Percentiles rank a stretch among this genome's conserved stretches.
Conservation (phyloP, 2,888 invertebrate genomes). For the Torymus texanus region DNA sequence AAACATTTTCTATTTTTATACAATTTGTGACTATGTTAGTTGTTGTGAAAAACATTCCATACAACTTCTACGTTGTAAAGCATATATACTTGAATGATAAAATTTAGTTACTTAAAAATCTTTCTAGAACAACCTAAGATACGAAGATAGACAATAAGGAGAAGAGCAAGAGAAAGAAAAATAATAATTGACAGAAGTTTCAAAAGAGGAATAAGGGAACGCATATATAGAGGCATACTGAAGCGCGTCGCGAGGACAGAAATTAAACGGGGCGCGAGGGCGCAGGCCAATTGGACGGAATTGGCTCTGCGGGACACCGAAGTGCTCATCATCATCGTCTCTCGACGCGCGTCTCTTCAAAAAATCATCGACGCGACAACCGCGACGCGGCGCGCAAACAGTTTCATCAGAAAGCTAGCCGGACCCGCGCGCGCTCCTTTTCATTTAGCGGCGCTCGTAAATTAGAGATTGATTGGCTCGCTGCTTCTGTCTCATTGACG, state of each 20-base stretch:
- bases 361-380: constrained; percentile 58
- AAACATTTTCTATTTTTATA: too few species aligned
- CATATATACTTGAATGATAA: too few species aligned
- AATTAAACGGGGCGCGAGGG: constrained; percentile 65
- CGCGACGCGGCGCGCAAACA: constrained; percentile 36
- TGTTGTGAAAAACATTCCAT: too few species aligned
- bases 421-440: neutral
- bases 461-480: constrained; percentile 1
- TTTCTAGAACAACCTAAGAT: too few species aligned
- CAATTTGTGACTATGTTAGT: too few species aligned
- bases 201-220: neutral
- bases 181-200: too few species aligned
- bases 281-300: constrained; percentile 68
- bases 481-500: too few species aligned
- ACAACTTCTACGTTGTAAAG: too few species aligned
- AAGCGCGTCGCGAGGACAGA: constrained; percentile 32
- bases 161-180: too few species aligned
- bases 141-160: too few species aligned
- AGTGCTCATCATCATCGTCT: constrained; percentile 12
- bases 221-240: neutral
- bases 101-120: too few species aligned
- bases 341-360: constrained; percentile 61
- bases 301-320: constrained; percentile 60
- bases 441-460: neutral
- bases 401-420: constrained; percentile 26